These are phyloP conservation scores for Lycocerus yunnanus DNA, from an alignment of 2,888 invertebrate species.

Conservation along the genomic window DNA sequence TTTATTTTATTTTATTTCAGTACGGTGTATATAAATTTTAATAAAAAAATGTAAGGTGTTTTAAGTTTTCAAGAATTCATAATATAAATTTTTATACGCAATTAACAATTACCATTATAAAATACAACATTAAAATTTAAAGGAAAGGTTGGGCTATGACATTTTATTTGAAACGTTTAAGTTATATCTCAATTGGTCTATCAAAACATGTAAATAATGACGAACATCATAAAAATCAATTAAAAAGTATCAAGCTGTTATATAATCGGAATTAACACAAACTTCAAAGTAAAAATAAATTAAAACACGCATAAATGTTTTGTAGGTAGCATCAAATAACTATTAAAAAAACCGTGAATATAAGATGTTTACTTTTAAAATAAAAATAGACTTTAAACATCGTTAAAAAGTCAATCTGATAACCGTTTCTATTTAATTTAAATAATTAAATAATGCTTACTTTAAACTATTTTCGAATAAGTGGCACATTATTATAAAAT, in stretches of 20 bases:
- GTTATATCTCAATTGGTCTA: slow-evolving; percentile 13
- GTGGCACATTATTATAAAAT: neutral
- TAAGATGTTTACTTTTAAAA: slow-evolving; percentile 10
- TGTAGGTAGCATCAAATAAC: slow-evolving; percentile 21
- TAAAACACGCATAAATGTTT: slow-evolving; percentile 27
- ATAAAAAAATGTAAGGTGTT: slow-evolving; percentile 1
- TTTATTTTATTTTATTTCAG: slow-evolving; percentile 39
- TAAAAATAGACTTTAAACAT: slow-evolving; percentile 8
- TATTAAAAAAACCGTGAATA: slow-evolving; percentile 17
- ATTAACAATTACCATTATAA: neutral
- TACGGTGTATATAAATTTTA: slow-evolving; percentile 30
- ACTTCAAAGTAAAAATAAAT: slow-evolving; percentile 28
- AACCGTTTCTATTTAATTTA: slow-evolving; percentile 12
- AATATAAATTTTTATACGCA: neutral
- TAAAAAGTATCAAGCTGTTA: slow-evolving; percentile 31
- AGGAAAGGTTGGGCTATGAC: neutral
- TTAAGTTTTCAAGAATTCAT: neutral
- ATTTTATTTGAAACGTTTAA: slow-evolving; percentile 1
- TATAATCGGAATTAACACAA: slow-evolving; percentile 24
- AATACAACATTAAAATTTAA: neutral
- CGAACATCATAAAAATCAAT: slow-evolving; percentile 26
- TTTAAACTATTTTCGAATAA: neutral
- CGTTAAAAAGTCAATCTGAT: slow-evolving; percentile 16
- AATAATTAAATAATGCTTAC: slow-evolving; percentile 12
- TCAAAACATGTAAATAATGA: slow-evolving; percentile 18